phyloP scores from a whole-genome alignment of 2,797 vertebrate genomes.

The Bufotes viridis region DNA sequence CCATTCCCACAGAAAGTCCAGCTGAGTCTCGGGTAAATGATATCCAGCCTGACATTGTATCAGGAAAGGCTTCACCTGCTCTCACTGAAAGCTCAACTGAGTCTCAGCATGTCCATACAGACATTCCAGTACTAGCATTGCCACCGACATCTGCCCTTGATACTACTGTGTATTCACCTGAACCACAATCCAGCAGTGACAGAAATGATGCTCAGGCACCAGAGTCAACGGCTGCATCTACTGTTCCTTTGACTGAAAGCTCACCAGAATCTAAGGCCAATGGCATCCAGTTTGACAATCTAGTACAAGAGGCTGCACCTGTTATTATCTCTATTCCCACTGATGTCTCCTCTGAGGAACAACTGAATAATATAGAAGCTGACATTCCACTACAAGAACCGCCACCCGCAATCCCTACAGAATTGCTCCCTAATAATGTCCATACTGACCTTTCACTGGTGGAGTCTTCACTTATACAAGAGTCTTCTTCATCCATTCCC shows the following conservation, averaged over 20 bases:
- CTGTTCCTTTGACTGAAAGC: not conserved
- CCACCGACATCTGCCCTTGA: too few species aligned
- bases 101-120: not conserved
- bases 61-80: not conserved
- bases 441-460: not conserved
- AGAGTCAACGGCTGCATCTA: not conserved
- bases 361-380: conserved; percentile 56
- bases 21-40: too few species aligned
- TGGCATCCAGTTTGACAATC: conserved; percentile 36
- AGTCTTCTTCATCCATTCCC: not conserved
- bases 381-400: not conserved
- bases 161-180: too few species aligned
- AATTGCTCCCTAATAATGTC: not conserved
- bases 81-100: not conserved
- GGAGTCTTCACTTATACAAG: not conserved
- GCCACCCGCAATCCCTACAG: not conserved
- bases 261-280: conserved; percentile 25
- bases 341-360: not conserved
- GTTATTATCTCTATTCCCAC: not conserved
- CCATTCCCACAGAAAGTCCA: too few species aligned
- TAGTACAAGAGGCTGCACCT: conserved; percentile 22
- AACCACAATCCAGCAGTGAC: conserved; percentile 53
- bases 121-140: conserved; percentile 49
- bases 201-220: not conserved
- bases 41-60: too few species aligned